Evolutionary conservation across 2,888 invertebrate genomes (phyloP).

Genomic region (Panorpa germanica): DNA sequence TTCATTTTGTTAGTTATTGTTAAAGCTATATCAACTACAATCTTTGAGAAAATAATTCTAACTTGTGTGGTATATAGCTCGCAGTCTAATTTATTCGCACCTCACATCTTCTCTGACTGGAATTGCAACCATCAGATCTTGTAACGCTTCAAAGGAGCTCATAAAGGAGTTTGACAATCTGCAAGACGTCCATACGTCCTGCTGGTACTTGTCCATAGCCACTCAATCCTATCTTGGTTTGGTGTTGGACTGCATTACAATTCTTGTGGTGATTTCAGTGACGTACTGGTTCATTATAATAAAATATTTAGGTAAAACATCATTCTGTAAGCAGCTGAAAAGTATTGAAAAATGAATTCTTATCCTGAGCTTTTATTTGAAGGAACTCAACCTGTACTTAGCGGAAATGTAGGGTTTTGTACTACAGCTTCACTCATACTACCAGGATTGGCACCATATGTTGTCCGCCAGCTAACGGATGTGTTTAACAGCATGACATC

Average conservation of each 20-base stretch:
- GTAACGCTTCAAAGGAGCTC: slow-evolving; percentile 38
- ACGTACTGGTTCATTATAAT: slow-evolving; percentile 38
- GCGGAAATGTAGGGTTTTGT: slow-evolving; percentile 51
- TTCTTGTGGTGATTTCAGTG: slow-evolving; percentile 40
- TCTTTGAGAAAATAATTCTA: too few relatives aligned
- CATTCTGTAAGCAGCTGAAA: slow-evolving; percentile 67
- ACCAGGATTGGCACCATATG: slow-evolving; percentile 55
- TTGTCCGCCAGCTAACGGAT: slow-evolving; percentile 47
- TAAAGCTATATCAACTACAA: too few relatives aligned
- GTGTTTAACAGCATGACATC: slow-evolving; percentile 52
- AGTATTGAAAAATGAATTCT: too few relatives aligned
- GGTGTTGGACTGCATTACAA: slow-evolving; percentile 51
- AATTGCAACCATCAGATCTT: slow-evolving; percentile 55
- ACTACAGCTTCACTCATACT: slow-evolving; percentile 47
- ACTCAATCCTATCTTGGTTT: slow-evolving; percentile 60
- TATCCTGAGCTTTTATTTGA: slow-evolving; percentile 4
- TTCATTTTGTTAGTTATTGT: too few relatives aligned
- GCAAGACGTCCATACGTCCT: slow-evolving; percentile 27
- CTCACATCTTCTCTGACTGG: slow-evolving; percentile 56
- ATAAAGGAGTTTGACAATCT: slow-evolving; percentile 33
- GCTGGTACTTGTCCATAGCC: slow-evolving; percentile 23
- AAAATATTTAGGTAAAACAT: too few relatives aligned
- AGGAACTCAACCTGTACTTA: slow-evolving; percentile 30
- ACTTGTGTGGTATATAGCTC: too few relatives aligned
- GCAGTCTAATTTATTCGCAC: slow-evolving; percentile 66